Base-by-base conservation (phyloP, 1,140 invertebrate genomes). In the Penaeus vannamei region DNA sequence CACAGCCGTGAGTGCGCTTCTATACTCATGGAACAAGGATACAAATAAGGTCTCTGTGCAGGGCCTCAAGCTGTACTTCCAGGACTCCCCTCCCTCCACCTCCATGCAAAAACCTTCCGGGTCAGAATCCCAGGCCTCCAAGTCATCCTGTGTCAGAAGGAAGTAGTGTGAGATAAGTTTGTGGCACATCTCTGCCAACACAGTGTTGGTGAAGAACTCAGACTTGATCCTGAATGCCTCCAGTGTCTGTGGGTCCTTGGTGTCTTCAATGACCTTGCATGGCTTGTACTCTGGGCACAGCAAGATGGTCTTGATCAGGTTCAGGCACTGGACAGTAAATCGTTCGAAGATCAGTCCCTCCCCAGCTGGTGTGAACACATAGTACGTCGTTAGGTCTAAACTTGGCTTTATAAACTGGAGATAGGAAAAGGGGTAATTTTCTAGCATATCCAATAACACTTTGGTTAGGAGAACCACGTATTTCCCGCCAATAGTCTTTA, bases 81-180 rank as follows among this genome's bases (percentile, higher is more conserved):
- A 98, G 66, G 96, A 96, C 93, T 98, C 97, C 20, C 97, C 97
- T 53, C 86, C 87, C 80, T 92, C 87, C 46, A 92, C 92, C 79
- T 89, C 84, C 66, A 92, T 88, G 93, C 94, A 95, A 93, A 97
- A 98, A 91, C 95, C 96, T 94, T 99, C 98, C 0, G 98, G 97
- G 93, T 98, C 96, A 19, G 95, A 95, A 92, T 97, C 96, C 98
- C 98, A 99, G n/a, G 95, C 94, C 83, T 96, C 95, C 72, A 99
- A 93, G 93, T 99, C 98, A 82, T 96, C 95, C 85, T 95, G 94
- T 7, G 96, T 97, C 22, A 99, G 94, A 46, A 97, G 94, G 92
- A 99, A 97, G 93, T 98, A 99, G 91, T 97, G 96, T 0, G 96
- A 96, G 0, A 99, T 95, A 10, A 99, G 94, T 91, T 96, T 96